Evolutionary conservation across 2,113 vertebrate genomes (phyloP).

Genomic region (Coturnix japonica): DNA sequence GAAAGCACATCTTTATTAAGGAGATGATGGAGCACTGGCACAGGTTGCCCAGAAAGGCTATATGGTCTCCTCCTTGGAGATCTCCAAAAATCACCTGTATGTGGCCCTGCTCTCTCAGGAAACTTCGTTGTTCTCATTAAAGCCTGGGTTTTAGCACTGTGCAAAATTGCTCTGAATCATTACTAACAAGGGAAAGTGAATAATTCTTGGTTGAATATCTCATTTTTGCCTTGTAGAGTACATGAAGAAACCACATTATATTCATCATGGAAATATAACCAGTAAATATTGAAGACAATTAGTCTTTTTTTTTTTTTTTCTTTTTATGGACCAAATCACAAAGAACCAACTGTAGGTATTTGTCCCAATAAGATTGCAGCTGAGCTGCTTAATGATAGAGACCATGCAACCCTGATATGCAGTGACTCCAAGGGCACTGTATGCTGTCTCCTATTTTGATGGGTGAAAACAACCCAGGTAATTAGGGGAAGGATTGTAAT

Average conservation of each 20-base stretch:
- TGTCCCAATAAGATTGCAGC: not conserved
- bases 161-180: not conserved
- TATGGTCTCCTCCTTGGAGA: not conserved
- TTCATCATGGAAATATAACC: not conserved
- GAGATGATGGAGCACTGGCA: not conserved
- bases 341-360: not conserved
- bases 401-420: not conserved
- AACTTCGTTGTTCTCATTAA: not conserved
- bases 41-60: not conserved
- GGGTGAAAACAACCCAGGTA: not conserved
- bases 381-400: not conserved
- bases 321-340: accelerated
- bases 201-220: not conserved
- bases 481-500: not conserved
- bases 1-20: not conserved
- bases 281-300: not conserved
- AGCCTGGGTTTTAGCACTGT: not conserved
- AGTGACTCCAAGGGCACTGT: not conserved
- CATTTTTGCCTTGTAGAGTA: not conserved
- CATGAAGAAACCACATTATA: not conserved
- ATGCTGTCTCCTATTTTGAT: not conserved
- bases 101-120: not conserved
- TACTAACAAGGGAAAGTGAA: not conserved
- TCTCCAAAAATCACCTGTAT: not conserved
- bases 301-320: not conserved